Conservation (phyloP, 2,113 vertebrate genomes). For the Sinosuthora webbiana region DNA sequence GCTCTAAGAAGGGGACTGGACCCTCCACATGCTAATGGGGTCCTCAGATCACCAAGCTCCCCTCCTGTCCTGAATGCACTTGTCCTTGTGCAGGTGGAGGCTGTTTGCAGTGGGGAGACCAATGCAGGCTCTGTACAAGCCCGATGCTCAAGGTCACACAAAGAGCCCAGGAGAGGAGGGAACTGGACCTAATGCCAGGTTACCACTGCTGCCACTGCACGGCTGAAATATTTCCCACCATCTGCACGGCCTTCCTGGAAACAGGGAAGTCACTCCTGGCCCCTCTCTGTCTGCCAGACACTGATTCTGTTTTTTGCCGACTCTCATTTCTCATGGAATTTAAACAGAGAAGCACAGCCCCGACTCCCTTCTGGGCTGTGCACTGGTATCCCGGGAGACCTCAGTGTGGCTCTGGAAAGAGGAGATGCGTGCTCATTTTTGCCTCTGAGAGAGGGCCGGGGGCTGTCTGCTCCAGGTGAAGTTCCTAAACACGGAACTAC, state of each 20-base stretch:
- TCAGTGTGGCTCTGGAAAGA: neutral
- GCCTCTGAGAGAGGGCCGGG: neutral
- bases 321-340: neutral
- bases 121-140: neutral
- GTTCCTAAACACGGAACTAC: neutral
- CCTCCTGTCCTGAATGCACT: neutral
- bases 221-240: constrained; percentile 39
- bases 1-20: neutral
- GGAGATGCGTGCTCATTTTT: neutral
- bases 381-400: neutral
- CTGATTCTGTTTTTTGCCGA: neutral
- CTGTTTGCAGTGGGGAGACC: neutral
- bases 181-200: neutral
- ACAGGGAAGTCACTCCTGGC: neutral
- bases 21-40: neutral
- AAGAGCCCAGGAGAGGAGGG: neutral
- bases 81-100: neutral
- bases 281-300: neutral
- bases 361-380: neutral
- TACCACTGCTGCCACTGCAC: neutral
- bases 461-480: neutral
- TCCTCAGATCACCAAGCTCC: neutral
- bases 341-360: neutral
- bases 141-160: neutral
- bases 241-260: constrained; percentile 9